phyloP scores from a whole-genome alignment of 1,140 invertebrate genomes.

The Zaprionus capensis region DNA sequence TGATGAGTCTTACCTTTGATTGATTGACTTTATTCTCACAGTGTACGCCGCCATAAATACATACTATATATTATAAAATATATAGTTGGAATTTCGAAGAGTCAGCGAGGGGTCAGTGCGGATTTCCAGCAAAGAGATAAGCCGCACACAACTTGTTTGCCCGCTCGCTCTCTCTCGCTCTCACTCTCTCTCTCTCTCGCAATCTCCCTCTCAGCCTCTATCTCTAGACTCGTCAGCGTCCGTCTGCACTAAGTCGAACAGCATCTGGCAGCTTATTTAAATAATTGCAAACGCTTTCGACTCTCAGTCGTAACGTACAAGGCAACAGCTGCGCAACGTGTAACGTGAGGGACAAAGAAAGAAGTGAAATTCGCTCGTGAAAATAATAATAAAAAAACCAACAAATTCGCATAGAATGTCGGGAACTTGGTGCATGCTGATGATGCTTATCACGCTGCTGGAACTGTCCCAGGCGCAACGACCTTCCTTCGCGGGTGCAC shows the following conservation, averaged over 20 bases:
- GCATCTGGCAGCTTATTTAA: constrained; percentile 63
- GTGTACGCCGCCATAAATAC: background rate
- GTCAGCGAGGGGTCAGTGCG: constrained; percentile 8
- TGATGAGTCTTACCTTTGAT: background rate
- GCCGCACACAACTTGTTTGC: constrained; percentile 12
- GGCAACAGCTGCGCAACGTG: constrained; percentile 26
- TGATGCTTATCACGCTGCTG: constrained; percentile 34
- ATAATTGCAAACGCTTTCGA: constrained; percentile 43
- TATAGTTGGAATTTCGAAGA: background rate
- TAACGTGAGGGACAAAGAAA: constrained; percentile 4
- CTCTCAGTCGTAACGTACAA: constrained; percentile 50
- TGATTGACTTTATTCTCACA: background rate
- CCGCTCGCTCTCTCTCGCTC: background rate
- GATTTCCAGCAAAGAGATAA: constrained; percentile 21
- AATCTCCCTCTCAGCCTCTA: background rate
- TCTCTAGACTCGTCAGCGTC: background rate
- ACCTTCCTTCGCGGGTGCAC: constrained; percentile 71
- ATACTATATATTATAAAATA: background rate
- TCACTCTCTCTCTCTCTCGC: background rate
- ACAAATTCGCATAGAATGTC: constrained; percentile 39
- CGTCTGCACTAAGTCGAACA: constrained; percentile 26
- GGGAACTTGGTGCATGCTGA: constrained; percentile 17
- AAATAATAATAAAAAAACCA: constrained; percentile 12
- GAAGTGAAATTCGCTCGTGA: constrained; percentile 33
- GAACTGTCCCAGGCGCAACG: constrained; percentile 63